These are phyloP conservation scores for Petrolisthes manimaculis DNA, from an alignment of 2,888 invertebrate genomes.

Conservation along the genomic window DNA sequence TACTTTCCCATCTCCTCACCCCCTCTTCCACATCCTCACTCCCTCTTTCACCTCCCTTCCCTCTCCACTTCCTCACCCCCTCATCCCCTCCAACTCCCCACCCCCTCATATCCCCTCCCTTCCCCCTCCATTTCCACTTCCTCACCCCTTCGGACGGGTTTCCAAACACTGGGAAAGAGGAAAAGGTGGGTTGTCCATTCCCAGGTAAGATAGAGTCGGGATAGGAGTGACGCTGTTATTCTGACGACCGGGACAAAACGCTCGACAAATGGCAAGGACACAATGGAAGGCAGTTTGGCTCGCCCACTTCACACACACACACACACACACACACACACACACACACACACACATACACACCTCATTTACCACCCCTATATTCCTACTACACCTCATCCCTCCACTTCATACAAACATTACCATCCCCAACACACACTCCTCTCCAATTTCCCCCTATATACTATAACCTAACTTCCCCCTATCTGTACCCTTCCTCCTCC, in stretches of 20 bases:
- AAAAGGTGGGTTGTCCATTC: conserved; percentile 51
- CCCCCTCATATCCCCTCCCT: neutral
- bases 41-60: neutral
- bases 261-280: conserved; percentile 51
- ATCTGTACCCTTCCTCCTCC: too few species aligned
- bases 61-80: neutral
- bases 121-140: neutral
- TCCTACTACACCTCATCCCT: too few species aligned
- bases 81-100: neutral
- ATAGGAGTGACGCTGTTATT: conserved; percentile 57
- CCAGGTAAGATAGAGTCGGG: conserved; percentile 47
- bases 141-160: conserved; percentile 17
- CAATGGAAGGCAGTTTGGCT: conserved; percentile 30
- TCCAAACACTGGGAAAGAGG: conserved; percentile 40
- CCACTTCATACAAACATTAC: too few species aligned
- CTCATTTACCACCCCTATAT: neutral
- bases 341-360: neutral
- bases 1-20: too few species aligned
- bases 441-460: too few species aligned
- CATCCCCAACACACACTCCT: too few species aligned
- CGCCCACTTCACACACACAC: conserved; percentile 21
- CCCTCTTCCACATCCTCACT: too few species aligned
- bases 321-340: neutral
- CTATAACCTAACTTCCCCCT: too few species aligned
- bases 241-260: conserved; percentile 34